Conservation (phyloP, 2,797 vertebrate species). For the Psittacula derbiana region DNA sequence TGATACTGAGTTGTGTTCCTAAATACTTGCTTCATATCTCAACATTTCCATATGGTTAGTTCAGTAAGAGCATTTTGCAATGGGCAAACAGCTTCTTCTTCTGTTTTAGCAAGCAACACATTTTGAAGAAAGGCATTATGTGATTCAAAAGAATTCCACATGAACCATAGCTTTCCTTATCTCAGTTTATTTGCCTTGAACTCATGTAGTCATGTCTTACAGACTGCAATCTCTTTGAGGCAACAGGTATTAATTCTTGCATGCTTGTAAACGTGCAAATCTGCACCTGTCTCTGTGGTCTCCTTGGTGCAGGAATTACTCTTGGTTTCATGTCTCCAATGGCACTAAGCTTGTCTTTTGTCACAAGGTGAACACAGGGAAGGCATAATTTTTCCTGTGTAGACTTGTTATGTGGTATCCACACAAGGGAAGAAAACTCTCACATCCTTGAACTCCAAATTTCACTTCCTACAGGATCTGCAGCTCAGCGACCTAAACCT, state of each 20-base stretch:
- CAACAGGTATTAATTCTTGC: neutral
- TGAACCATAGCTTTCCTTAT: neutral
- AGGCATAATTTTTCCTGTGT: neutral
- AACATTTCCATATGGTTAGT: neutral
- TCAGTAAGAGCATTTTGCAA: neutral
- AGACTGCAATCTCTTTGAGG: neutral
- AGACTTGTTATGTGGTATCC: neutral
- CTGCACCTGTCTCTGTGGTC: neutral
- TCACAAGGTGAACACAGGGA: neutral
- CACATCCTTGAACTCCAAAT: neutral
- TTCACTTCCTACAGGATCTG: neutral
- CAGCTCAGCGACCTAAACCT: neutral
- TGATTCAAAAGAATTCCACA: neutral
- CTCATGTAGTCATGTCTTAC: fast-evolving
- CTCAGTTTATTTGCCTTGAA: neutral
- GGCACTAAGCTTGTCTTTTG: neutral
- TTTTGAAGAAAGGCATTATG: neutral
- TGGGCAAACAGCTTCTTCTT: neutral
- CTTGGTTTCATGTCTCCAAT: neutral
- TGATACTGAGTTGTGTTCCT: neutral
- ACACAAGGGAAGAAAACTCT: neutral
- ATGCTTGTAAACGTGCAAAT: neutral
- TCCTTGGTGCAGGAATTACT: neutral
- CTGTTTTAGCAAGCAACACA: neutral
- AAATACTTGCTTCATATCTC: neutral